phyloP scores from a whole-genome alignment of 1,140 invertebrate genomes.

The Drosophila trapezifrons region DNA sequence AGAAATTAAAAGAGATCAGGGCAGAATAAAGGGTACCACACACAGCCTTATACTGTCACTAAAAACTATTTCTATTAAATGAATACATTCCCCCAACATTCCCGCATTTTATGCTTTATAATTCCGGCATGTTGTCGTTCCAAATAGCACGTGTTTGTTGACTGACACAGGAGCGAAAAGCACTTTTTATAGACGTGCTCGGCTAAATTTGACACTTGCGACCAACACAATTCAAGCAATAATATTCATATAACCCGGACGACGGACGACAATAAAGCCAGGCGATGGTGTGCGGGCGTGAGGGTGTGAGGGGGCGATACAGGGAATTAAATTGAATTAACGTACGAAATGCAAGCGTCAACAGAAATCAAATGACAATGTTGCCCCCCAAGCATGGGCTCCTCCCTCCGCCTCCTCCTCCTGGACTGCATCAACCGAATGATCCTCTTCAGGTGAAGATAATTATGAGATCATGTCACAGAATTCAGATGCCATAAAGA shows the following conservation, averaged over 20 bases:
- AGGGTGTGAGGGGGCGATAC: conserved; percentile 16
- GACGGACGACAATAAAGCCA: conserved; percentile 14
- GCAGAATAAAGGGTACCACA: conserved; percentile 1
- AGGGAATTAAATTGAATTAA: conserved; percentile 78
- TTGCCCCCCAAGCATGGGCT: conserved; percentile 24
- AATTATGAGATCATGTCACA: conserved; percentile 16
- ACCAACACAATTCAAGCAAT: conserved; percentile 46
- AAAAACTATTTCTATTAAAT: conserved; percentile 4
- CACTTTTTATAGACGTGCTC: conserved; percentile 60
- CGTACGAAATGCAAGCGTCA: conserved; percentile 73
- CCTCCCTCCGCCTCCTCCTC: too few species aligned
- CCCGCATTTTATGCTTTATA: conserved; percentile 8
- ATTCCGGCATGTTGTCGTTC: conserved; percentile 30
- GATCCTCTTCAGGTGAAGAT: conserved; percentile 47
- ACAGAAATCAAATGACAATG: conserved; percentile 76
- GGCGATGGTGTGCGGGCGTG: not conserved
- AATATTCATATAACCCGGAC: conserved; percentile 37
- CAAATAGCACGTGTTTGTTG: conserved; percentile 47
- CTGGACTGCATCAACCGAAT: conserved; percentile 16
- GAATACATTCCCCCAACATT: conserved; percentile 11
- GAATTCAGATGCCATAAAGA: not conserved
- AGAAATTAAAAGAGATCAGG: not conserved
- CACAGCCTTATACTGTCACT: not conserved
- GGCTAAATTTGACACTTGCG: conserved; percentile 73
- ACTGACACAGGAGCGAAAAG: conserved; percentile 38